Conservation (phyloP, 2,797 vertebrate species). For the Micropoecilia bifurca region DNA sequence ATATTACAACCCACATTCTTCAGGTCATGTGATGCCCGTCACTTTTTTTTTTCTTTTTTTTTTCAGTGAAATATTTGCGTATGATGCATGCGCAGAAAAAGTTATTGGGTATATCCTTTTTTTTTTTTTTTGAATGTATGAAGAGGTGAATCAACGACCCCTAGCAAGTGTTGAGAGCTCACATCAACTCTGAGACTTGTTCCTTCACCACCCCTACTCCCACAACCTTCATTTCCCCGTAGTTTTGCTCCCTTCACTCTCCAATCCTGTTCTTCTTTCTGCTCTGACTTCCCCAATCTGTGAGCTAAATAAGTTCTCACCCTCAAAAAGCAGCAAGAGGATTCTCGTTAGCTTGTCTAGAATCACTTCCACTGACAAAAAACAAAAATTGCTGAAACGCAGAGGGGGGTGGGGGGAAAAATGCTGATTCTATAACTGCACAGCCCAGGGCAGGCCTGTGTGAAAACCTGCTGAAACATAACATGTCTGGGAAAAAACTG, state of each 20-base stretch:
- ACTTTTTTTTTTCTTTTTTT: not conserved
- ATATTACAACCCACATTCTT: constrained; percentile 66
- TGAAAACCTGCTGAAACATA: constrained; percentile 64
- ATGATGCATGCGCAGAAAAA: constrained; percentile 21
- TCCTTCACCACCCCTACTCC: not conserved
- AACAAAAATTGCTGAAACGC: constrained; percentile 56
- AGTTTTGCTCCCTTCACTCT: constrained; percentile 45
- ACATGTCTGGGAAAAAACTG: constrained; percentile 57
- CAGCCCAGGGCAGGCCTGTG: constrained; percentile 40
- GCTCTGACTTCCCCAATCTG: constrained; percentile 43
- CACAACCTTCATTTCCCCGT: constrained; percentile 29
- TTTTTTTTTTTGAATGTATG: not conserved
- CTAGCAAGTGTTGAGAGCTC: constrained; percentile 65
- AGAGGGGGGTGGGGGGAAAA: constrained; percentile 23
- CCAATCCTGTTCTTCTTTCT: constrained; percentile 37
- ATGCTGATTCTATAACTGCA: constrained; percentile 58
- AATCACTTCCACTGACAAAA: constrained; percentile 68
- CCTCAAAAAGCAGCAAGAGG: constrained; percentile 33
- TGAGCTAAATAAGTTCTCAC: constrained; percentile 44
- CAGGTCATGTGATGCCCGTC: constrained; percentile 65
- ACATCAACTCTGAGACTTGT: constrained; percentile 60
- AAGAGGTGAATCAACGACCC: constrained; percentile 67
- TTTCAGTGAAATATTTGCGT: constrained; percentile 26
- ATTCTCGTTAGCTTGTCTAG: constrained; percentile 46
- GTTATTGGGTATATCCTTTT: constrained; percentile 7